These are phyloP conservation scores for Drosophila mercatorum DNA, from an alignment of 2,888 invertebrate species.

Conservation along the genomic window DNA sequence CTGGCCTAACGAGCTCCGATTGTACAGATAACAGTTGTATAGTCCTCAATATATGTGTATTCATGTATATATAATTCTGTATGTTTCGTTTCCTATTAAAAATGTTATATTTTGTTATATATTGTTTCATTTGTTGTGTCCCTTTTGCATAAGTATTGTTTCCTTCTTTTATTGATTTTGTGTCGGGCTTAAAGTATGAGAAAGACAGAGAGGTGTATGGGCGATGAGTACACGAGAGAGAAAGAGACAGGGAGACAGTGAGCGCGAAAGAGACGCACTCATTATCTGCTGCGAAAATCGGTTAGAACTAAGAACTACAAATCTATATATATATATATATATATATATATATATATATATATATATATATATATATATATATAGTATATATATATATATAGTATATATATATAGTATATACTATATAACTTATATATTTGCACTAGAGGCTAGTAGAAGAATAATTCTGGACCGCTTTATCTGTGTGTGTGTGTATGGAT, in stretches of 20 bases:
- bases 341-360: slow-evolving; percentile 4
- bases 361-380: slow-evolving; percentile 9
- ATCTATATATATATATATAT: slow-evolving; percentile 12
- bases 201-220: slow-evolving; percentile 17
- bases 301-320: slow-evolving; percentile 17
- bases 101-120: slow-evolving; percentile 18
- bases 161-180: slow-evolving; percentile 15
- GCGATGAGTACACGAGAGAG: slow-evolving; percentile 10
- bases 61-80: slow-evolving; percentile 6
- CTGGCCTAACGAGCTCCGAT: slow-evolving; percentile 21
- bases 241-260: background rate
- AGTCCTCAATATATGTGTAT: slow-evolving; percentile 16
- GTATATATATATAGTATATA: slow-evolving; percentile 5
- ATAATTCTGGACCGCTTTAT: slow-evolving; percentile 38
- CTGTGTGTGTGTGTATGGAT: background rate
- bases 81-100: slow-evolving; percentile 12
- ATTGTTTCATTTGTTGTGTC: slow-evolving; percentile 13
- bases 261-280: slow-evolving; percentile 19
- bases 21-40: slow-evolving; percentile 41
- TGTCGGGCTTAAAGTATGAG: slow-evolving; percentile 64
- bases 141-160: slow-evolving; percentile 11
- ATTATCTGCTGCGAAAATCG: background rate
- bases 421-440: slow-evolving; percentile 48
- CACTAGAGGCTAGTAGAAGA: slow-evolving; percentile 47
- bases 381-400: slow-evolving; percentile 13